Base-by-base conservation (phyloP, 1,140 invertebrate species). In the Sycophaga agraensis region DNA sequence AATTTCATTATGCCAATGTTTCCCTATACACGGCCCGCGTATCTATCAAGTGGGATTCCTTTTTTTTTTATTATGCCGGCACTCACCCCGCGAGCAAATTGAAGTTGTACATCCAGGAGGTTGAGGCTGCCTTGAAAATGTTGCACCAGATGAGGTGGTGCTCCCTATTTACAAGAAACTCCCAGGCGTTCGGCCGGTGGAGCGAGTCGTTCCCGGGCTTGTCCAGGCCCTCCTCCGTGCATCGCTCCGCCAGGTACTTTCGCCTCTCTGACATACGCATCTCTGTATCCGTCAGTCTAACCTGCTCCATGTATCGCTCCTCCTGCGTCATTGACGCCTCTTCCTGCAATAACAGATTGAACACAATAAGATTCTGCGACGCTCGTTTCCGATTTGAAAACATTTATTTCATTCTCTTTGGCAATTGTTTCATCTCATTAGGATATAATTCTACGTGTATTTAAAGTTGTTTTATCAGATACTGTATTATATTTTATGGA, bases 61-160 rank as follows among this genome's bases (percentile, higher is more conserved):
- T n/a, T n/a, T n/a, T n/a, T n/a, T n/a, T n/a, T n/a, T n/a, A n/a
- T n/a, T n/a, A n/a, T n/a, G n/a, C n/a, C n/a, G n/a, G n/a, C n/a
- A 11, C 11, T 50, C 71, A 91, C 79, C 90, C 90, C 14, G 90
- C 90, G 70, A 92, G 84, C 54, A 91, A 77, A 78, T 92, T 92
- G 70, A 92, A 92, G 78, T 92, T 92, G 77, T 91, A 92, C 89
- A 94, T 91, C 91, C 91, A 93, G 0, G 91, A 92, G 2, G 91
- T 91, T 26, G 90, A 92, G 1, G 91, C 92, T 11, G 91, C 91
- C 83, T 93, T 92, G 75, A 92, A 93, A 54, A 93, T 86, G 73
- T 92, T 92, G 73, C 91, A 93, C 86, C 91, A 93, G 70, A 92
- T 88, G 46, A 92, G 81, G 70, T 89, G 89, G 73, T 91, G 87